Evolutionary conservation across 2,888 invertebrate genomes (phyloP).

Genomic region (Heliconius aoede): DNA sequence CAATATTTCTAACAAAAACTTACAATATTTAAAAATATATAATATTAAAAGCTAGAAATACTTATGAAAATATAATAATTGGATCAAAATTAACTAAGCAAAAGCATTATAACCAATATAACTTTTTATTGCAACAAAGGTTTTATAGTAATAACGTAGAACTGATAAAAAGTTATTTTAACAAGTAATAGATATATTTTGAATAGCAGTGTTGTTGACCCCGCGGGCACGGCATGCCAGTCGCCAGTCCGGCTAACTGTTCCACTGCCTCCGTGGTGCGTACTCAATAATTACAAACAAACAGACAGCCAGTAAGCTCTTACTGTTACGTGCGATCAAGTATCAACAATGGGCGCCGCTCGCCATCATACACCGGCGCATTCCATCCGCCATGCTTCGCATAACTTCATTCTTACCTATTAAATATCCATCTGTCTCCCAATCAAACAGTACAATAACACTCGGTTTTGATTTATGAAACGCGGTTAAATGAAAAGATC

Average conservation of each 20-base stretch:
- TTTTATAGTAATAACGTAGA: not conserved
- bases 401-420: slow-evolving; percentile 61
- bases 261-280: slow-evolving; percentile 10
- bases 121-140: slow-evolving; percentile 14
- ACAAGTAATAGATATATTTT: slow-evolving; percentile 29
- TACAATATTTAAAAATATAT: not conserved
- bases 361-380: slow-evolving; percentile 57
- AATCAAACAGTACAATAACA: slow-evolving; percentile 34
- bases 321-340: slow-evolving; percentile 47
- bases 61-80: not conserved
- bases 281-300: slow-evolving; percentile 39
- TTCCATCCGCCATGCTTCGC: slow-evolving; percentile 55
- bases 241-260: slow-evolving; percentile 40
- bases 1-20: not conserved
- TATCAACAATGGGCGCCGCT: slow-evolving; percentile 52
- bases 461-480: slow-evolving; percentile 36
- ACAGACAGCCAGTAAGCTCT: slow-evolving; percentile 20
- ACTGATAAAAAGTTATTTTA: slow-evolving; percentile 26
- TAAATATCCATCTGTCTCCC: slow-evolving; percentile 68
- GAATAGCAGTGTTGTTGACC: slow-evolving; percentile 49
- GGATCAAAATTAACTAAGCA: not conserved
- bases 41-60: not conserved
- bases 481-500: slow-evolving; percentile 31
- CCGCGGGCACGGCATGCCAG: slow-evolving; percentile 41
- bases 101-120: not conserved